phyloP scores from a whole-genome alignment of 2,113 vertebrate species.

The Cyanocitta stelleri region DNA sequence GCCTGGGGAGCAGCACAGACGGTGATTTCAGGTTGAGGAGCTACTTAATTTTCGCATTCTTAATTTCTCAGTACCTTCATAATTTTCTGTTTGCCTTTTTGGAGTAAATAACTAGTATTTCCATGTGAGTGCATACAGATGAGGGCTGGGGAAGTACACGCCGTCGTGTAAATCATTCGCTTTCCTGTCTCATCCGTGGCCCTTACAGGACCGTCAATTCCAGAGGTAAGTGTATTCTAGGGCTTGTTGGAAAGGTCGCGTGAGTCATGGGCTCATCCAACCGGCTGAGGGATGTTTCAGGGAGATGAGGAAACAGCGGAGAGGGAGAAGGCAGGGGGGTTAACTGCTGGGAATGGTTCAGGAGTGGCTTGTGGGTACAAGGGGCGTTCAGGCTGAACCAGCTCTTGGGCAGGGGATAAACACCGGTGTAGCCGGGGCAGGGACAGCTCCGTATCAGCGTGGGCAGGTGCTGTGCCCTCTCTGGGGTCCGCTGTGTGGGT shows the following conservation, averaged over 20 bases:
- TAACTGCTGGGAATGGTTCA: neutral
- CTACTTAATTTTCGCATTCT: neutral
- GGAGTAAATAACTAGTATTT: constrained; percentile 2
- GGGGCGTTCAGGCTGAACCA: neutral
- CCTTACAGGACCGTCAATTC: neutral
- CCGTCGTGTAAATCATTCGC: neutral
- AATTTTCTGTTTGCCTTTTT: neutral
- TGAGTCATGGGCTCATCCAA: constrained; percentile 42
- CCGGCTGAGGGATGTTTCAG: neutral
- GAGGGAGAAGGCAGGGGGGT: neutral
- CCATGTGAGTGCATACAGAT: neutral
- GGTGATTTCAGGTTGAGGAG: neutral
- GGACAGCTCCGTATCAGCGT: neutral
- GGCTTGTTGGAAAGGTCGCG: constrained; percentile 29
- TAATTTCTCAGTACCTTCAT: neutral
- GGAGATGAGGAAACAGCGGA: neutral
- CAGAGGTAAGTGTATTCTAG: neutral
- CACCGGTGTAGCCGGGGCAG: neutral
- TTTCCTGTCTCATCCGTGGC: neutral
- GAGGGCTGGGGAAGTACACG: neutral
- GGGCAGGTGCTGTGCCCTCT: neutral
- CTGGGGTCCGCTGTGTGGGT: neutral
- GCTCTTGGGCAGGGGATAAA: neutral
- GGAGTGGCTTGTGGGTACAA: neutral
- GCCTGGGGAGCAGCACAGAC: neutral